Base-by-base conservation (phyloP, 1,140 invertebrate species). In the Diorhabda sublineata region DNA sequence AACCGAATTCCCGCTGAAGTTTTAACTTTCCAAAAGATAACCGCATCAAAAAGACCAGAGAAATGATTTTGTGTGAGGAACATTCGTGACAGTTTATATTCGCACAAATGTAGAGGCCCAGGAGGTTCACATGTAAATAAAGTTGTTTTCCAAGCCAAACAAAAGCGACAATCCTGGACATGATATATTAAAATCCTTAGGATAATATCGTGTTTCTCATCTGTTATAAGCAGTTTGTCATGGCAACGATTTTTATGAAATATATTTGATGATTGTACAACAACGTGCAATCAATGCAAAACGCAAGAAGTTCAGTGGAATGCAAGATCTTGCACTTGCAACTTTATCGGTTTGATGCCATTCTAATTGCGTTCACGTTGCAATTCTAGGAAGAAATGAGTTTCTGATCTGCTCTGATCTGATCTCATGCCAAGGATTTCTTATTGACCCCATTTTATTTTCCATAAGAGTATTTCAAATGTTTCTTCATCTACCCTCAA, bases 111-210 rank as follows among this genome's bases (percentile, higher is more conserved):
- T 61, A 61, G 42, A 61, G 59, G 59, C 26, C 8, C 26, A 61
- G 63, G 67, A 57, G 67, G 45, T 64, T 63, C 45, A 43, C 59
- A 61, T 63, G 67, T 45, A 64, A 64, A 69, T 69, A 69, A 64
- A 69, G 61, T 58, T 44, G 61, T 63, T 69, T 69, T 69, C 63
- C 57, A 3, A 69, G 47, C 9, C 56, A 57, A 68, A 69, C 67
- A 69, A 69, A 58, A 58, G 67, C 11, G 43, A 63, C 67, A 61
- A 61, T 58, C 64, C 59, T 69, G 61, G 61, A 69, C 67, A 69
- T 61, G 67, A 69, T 69, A 69, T 63, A 69, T 69, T 69, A 69
- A 64, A 64, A 69, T 63, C 67, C 61, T 63, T 59, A 58, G 67
- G 61, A 64, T 41, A 41, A 42, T 61, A 26, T 26, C 26, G 26